These are phyloP conservation scores for Urocitellus parryii DNA, from an alignment of 2,113 vertebrate species.

Conservation along the genomic window DNA sequence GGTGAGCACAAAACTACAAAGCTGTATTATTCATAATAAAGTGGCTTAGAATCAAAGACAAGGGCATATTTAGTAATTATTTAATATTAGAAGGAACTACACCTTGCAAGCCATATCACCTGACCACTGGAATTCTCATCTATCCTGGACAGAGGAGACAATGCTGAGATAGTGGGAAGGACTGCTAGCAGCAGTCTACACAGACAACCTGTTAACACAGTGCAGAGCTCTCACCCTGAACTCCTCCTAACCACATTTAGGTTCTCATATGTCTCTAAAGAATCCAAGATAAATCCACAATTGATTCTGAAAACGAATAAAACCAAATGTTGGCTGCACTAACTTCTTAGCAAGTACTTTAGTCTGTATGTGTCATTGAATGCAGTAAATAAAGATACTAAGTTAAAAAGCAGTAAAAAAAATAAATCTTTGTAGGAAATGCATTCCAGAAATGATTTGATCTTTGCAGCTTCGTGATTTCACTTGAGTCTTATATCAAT, in stretches of 20 bases:
- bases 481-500: not conserved
- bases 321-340: not conserved
- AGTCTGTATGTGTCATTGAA: not conserved
- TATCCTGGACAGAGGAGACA: not conserved
- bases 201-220: not conserved
- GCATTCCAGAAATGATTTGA: not conserved
- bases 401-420: not conserved
- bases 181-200: not conserved
- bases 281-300: not conserved
- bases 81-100: not conserved
- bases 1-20: not conserved
- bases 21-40: not conserved
- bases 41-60: not conserved
- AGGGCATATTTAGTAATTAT: not conserved
- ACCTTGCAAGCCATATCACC: not conserved
- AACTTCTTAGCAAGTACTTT: constrained; percentile 5
- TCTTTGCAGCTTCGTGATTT: constrained; percentile 1
- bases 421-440: not conserved
- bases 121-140: not conserved
- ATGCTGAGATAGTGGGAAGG: not conserved
- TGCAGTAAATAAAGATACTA: not conserved
- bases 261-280: not conserved
- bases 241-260: not conserved
- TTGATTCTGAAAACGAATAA: not conserved
- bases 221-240: not conserved